Base-by-base conservation (phyloP, 2,797 vertebrate genomes). In the Lacerta viridis region DNA sequence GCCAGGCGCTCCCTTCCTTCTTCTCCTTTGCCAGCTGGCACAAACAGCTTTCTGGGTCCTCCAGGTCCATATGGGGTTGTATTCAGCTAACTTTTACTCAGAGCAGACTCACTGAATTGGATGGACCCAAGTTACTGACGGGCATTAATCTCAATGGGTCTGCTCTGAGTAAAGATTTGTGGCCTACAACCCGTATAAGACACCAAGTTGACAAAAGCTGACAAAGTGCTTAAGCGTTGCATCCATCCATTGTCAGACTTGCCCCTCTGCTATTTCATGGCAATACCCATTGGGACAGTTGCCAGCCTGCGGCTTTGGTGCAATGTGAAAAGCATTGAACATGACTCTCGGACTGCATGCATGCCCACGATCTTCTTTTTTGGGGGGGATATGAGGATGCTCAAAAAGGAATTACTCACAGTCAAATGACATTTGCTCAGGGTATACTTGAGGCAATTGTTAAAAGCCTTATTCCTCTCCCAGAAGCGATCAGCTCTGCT, bases 391-490 rank as follows among this genome's bases (percentile, higher is more conserved):
- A 50, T 33, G 71, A 55, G 61, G 88, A 68, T n/a, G 27, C 64
- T 75, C 61, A 80, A 82, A 55, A 88, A 68, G 71, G 41, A 41
- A 89, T 81, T 75, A n/a, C 85, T 85, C 78, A 66, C 25, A 29
- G 50, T 50, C 77, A 61, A 85, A 85, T 85, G 80, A 77, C 66
- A 85, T 89, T 89, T 85, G 83, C 55, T 81, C 59, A 11, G 71
- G 79, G 33, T 69, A 4, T 36, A 68, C 41, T 55, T 66, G 79
- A 81, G 64, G 71, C n/a, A 9, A 41, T 55, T 50, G 84, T 64
- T 11, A 23, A 39, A 76, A 68, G n/a, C 41, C 7, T 41, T 66
- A 20, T 29, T 66, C 69, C n/a, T 80, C 83, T 75, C 6, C 18
- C 6, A 75, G 71, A 85, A 75, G 83, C 41, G 9, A 69, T 50